Base-by-base conservation (phyloP, 2,797 vertebrate genomes). In the Stomatorhinus walkeri region DNA sequence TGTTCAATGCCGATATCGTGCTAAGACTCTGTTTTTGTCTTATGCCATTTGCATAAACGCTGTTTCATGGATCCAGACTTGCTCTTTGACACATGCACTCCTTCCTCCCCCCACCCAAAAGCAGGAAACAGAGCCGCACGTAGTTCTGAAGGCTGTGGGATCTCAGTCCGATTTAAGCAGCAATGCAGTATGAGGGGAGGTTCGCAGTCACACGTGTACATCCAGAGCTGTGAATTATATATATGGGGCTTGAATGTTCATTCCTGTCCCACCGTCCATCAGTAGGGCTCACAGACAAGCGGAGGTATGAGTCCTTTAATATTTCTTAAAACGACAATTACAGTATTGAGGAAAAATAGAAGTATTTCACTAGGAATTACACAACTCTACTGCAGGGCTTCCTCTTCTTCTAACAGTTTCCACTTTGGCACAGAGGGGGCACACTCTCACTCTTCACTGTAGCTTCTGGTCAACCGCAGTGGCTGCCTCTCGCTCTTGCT, bases 41-140 rank as follows among this genome's bases (percentile, higher is more conserved):
- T 95, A 94, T 93, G 88, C 94, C 94, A 94, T 96, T 96, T 96
- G 94, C 95, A 96, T 96, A 96, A 96, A 96, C 94, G 94, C 93
- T 88, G 93, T 95, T 96, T 95, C 95, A 95, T 95, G 93, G 52
- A 87, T 54, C 51, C 12, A 5, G 85, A 51, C 36, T 59, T 9
- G 85, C 3, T 87, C 85, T 56, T 59, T 87, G 16, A 16, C 22
- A 85, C 46, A 51, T 28, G 22, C 46, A 5, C 1, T 0, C 81
- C 19, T 19, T 19, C 56, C 56, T 59, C n/a, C 36, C 43, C 40
- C 79, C 2, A 12, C 9, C 48, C 48, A 9, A 16, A 1, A 43
- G 36, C 6, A 0, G 40, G 76, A 46, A 81, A 81, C 36, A 3
- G 40, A 46, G 40, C 16, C 10, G 19, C 36, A n/a, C 40, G 7